Percentiles rank a stretch among this genome's conserved stretches.
These are phyloP conservation scores for Rousettus madagascariensis DNA, from an alignment of 2,797 vertebrate species.

Conservation along the genomic window DNA sequence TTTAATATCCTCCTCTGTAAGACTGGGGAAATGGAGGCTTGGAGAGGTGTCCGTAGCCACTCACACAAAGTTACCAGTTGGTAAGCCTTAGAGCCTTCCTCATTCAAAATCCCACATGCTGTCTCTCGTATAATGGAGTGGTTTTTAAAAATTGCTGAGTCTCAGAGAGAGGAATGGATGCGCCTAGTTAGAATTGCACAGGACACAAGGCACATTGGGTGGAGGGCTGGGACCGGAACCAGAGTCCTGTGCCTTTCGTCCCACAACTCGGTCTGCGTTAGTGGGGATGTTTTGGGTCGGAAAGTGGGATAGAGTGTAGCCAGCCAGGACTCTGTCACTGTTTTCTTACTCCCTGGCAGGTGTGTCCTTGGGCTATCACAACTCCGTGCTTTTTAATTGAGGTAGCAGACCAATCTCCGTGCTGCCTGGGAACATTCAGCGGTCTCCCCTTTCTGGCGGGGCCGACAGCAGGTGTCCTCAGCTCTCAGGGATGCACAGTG, in stretches of 20 bases:
- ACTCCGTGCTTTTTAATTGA: not conserved
- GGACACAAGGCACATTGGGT: rapidly evolving
- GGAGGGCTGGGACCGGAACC: not conserved
- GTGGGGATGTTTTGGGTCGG: not conserved
- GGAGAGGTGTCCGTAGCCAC: too few relatives aligned
- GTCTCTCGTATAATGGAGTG: too few relatives aligned
- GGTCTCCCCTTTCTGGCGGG: not conserved
- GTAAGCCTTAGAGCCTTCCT: not conserved
- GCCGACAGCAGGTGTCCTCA: not conserved
- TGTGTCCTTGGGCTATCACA: not conserved
- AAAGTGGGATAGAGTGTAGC: not conserved
- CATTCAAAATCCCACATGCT: too few relatives aligned
- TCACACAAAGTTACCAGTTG: not conserved
- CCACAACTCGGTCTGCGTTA: rapidly evolving
- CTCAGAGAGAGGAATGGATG: not conserved
- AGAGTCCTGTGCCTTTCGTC: too few relatives aligned
- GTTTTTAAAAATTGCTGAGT: not conserved
- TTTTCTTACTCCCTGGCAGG: not conserved
- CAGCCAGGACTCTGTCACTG: not conserved
- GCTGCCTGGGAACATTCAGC: not conserved
- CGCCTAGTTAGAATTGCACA: not conserved
- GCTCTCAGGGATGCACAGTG: not conserved
- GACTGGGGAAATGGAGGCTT: not conserved
- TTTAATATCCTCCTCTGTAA: not conserved
- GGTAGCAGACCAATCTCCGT: not conserved